These are phyloP conservation scores for Sphenodon punctatus DNA, from an alignment of 2,797 vertebrate species.

Conservation along the genomic window DNA sequence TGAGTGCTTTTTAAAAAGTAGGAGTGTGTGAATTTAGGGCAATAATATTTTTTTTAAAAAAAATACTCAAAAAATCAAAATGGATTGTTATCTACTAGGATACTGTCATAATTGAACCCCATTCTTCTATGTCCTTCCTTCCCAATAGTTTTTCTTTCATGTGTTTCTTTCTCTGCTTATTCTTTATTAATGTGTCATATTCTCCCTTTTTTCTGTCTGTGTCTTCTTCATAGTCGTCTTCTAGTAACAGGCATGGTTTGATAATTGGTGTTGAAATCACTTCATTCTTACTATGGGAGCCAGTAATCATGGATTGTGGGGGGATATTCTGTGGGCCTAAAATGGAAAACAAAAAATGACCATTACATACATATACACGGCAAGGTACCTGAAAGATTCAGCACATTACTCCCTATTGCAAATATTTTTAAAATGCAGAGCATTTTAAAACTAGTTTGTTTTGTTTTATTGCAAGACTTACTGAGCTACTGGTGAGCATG, in stretches of 20 bases:
- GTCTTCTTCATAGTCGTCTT: neutral
- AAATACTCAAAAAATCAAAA: too few species aligned
- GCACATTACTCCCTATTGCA: accelerated
- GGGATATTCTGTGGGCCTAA: neutral
- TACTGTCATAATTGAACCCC: too few species aligned
- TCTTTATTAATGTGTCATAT: neutral
- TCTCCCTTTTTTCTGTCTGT: neutral
- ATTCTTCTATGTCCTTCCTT: neutral
- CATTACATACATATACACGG: neutral
- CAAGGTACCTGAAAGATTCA: neutral
- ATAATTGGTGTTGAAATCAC: neutral
- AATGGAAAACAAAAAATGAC: neutral
- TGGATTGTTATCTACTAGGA: too few species aligned
- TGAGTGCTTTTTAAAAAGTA: too few species aligned
- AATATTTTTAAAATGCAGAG: neutral
- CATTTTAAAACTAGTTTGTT: neutral
- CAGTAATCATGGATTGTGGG: neutral
- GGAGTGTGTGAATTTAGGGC: too few species aligned
- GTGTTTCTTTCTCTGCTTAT: neutral
- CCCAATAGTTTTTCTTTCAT: neutral
- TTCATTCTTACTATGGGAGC: neutral
- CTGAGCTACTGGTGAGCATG: neutral
- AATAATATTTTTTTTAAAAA: too few species aligned
- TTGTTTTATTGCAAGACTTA: neutral
- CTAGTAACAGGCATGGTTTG: neutral